Percentiles rank a stretch among this genome's conserved stretches.
These are phyloP conservation scores for Bombus sylvicola DNA, from an alignment of 1,140 invertebrate genomes.

Conservation along the genomic window DNA sequence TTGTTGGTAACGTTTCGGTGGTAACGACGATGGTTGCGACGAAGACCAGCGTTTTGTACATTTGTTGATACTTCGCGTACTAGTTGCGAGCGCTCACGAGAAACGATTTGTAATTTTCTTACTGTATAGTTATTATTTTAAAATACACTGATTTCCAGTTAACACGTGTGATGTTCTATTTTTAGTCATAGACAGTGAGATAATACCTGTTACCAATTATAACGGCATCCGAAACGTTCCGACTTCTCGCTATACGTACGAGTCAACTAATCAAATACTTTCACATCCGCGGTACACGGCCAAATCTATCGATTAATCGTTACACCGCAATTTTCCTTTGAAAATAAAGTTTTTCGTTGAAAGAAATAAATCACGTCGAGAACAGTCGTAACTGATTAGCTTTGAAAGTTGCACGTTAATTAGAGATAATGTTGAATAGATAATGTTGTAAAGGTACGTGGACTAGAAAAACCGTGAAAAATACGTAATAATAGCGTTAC, in stretches of 20 bases:
- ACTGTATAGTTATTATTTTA: constrained; percentile 48
- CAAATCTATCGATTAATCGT: neutral
- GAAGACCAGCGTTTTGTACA: constrained; percentile 32
- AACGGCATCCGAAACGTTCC: no score
- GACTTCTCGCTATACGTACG: no score
- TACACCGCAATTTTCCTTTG: no score
- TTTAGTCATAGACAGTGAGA: no score
- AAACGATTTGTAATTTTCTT: constrained; percentile 40
- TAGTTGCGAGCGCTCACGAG: constrained; percentile 1
- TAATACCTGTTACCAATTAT: no score
- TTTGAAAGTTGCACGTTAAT: neutral
- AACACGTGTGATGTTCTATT: neutral
- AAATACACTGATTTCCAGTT: constrained; percentile 40
- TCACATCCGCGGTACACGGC: no score
- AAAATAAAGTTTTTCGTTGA: no score
- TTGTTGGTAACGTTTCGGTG: neutral
- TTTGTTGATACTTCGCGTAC: constrained; percentile 37
- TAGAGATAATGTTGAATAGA: neutral
- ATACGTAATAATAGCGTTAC: neutral
- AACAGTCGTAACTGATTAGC: neutral
- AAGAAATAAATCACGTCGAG: neutral
- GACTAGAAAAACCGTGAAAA: neutral
- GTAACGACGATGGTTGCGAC: no score
- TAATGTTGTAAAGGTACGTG: neutral
- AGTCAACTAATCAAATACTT: no score